Evolutionary conservation across 2,888 invertebrate species (phyloP).

Genomic region (Xestia ashworthii): DNA sequence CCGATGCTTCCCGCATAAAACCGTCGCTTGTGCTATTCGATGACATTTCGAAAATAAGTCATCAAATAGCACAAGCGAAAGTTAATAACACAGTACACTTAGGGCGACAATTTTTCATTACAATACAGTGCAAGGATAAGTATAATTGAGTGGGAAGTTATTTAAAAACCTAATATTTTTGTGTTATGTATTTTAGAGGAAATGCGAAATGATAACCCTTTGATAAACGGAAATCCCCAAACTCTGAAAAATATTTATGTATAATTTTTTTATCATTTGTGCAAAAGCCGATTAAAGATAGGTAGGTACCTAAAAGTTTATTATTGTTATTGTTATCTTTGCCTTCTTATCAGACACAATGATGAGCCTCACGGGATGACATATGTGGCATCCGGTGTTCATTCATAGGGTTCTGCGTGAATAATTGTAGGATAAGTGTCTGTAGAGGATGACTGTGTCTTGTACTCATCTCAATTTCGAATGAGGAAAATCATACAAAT

Average conservation of each 20-base stretch:
- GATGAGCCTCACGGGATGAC: not conserved
- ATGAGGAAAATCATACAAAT: conserved; percentile 19
- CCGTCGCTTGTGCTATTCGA: not conserved
- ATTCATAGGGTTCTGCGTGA: not conserved
- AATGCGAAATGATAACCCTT: not conserved
- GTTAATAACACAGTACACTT: too few relatives aligned
- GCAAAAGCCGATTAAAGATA: not conserved
- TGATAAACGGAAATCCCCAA: not conserved
- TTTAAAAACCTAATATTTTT: not conserved
- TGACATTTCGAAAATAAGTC: not conserved
- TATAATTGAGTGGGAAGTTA: not conserved
- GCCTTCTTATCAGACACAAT: conserved; percentile 1
- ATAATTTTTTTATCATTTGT: not conserved
- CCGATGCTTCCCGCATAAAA: too few relatives aligned
- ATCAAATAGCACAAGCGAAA: too few relatives aligned
- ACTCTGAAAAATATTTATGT: not conserved
- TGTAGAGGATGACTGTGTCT: not conserved
- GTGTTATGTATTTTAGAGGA: not conserved
- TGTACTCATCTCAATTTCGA: conserved; percentile 12
- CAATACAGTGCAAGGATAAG: not conserved
- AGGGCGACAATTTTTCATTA: not conserved
- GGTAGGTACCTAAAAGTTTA: not conserved
- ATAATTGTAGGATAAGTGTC: not conserved
- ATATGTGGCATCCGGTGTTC: not conserved
- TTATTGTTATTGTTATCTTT: conserved; percentile 2